A percentile compares a stretch with the other conserved stretches of the same genome.
phyloP scores from a whole-genome alignment of 2,797 vertebrate genomes.

The Rhyacichthys aspro region DNA sequence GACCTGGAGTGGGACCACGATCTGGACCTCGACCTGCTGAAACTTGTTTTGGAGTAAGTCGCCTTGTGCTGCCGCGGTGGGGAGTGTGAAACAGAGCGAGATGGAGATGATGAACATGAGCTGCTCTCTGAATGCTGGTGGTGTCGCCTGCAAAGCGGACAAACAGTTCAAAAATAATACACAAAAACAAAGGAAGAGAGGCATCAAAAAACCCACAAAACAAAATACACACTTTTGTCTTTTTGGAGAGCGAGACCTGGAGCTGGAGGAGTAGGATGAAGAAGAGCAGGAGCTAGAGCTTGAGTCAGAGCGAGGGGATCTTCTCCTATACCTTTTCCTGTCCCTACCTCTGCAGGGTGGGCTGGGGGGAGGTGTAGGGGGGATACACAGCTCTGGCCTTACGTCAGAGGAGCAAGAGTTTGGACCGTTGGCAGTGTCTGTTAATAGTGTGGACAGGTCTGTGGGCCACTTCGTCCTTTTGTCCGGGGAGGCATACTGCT shows the following conservation, averaged over 20 bases:
- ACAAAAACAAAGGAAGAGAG: not conserved
- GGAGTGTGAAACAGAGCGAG: conserved; percentile 78
- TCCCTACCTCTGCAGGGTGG: conserved; percentile 62
- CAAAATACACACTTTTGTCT: conserved; percentile 80
- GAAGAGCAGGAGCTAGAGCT: conserved; percentile 63
- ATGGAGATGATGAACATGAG: conserved; percentile 80
- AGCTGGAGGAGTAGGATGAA: conserved; percentile 72
- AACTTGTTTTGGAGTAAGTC: conserved; percentile 75
- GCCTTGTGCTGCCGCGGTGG: conserved; percentile 50
- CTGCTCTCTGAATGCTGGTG: conserved; percentile 75
- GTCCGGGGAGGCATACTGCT: conserved; percentile 33
- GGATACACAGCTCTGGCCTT: conserved; percentile 16
- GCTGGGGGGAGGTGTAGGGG: conserved; percentile 66
- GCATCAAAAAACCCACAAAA: not conserved
- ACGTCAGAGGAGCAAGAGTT: conserved; percentile 36
- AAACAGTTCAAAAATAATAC: not conserved
- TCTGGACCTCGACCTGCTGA: conserved; percentile 57
- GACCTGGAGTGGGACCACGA: conserved; percentile 68
- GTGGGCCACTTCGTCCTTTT: conserved; percentile 66
- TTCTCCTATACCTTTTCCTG: conserved; percentile 74
- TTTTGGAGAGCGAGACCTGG: conserved; percentile 84
- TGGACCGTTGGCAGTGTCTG: conserved; percentile 72
- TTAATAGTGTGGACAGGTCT: conserved; percentile 57
- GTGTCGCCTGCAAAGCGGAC: conserved; percentile 62
- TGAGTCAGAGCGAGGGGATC: conserved; percentile 79